These are phyloP conservation scores for Drosophila watanabei DNA, from an alignment of 1,140 invertebrate species.

Conservation along the genomic window DNA sequence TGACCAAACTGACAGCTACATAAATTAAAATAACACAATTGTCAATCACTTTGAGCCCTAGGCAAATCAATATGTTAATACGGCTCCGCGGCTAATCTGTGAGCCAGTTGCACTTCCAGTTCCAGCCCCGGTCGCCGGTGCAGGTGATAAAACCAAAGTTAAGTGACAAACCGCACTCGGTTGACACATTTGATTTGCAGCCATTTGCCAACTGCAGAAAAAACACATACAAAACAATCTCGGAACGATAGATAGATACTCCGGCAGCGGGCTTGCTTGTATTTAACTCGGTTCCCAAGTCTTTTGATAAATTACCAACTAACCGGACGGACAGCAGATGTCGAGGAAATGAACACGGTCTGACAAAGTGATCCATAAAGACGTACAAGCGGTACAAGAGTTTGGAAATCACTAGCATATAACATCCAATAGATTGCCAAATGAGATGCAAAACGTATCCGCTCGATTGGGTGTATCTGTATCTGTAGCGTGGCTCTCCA, in stretches of 20 bases:
- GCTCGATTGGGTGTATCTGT: constrained; percentile 51
- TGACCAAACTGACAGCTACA: constrained; percentile 65
- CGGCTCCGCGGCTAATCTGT: constrained; percentile 27
- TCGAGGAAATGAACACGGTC: constrained; percentile 53
- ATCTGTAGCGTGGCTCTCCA: constrained; percentile 13
- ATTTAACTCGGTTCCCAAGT: constrained; percentile 16
- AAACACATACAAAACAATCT: too few species aligned
- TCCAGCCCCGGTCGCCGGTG: constrained; percentile 13
- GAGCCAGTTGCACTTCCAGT: constrained; percentile 42
- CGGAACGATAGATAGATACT: constrained; percentile 15
- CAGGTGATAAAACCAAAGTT: constrained; percentile 62
- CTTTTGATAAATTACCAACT: constrained; percentile 59
- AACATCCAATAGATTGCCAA: constrained; percentile 24
- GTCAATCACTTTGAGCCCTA: constrained; percentile 77
- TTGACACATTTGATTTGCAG: constrained; percentile 62
- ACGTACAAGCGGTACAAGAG: constrained; percentile 11
- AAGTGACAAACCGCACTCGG: constrained; percentile 51
- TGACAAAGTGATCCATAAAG: constrained; percentile 52
- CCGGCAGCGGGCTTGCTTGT: too few species aligned
- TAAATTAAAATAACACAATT: constrained; percentile 81
- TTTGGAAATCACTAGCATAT: constrained; percentile 26
- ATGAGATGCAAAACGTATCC: constrained; percentile 41
- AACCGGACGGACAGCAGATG: constrained; percentile 41
- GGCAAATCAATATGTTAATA: constrained; percentile 80
- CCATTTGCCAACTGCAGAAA: constrained; percentile 46